phyloP scores from a whole-genome alignment of 2,888 invertebrate genomes.

The Sinopyrophorus schimmeli region DNA sequence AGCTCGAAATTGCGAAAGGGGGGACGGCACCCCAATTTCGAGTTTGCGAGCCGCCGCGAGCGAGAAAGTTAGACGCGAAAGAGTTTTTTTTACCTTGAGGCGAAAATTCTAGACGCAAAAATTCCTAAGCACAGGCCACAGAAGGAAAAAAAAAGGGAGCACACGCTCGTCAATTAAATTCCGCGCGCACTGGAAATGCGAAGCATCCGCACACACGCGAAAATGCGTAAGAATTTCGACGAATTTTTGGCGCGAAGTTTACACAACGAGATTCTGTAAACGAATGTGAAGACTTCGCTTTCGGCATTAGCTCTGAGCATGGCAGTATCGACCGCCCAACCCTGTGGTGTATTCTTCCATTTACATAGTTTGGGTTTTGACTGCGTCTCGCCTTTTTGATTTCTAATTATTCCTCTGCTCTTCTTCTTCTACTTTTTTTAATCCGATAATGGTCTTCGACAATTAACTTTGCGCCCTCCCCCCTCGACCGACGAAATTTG shows the following conservation, averaged over 20 bases:
- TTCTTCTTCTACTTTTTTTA: no score
- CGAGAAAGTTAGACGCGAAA: no score
- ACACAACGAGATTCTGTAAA: conserved; percentile 19
- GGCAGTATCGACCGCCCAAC: conserved; percentile 46
- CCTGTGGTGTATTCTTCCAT: conserved; percentile 44
- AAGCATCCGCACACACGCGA: conserved; percentile 25
- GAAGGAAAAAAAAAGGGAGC: no score
- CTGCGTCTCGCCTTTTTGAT: conserved; percentile 28
- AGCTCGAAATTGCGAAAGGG: no score
- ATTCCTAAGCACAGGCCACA: conserved; percentile 16
- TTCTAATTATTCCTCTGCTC: conserved; percentile 13
- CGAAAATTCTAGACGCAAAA: no score
- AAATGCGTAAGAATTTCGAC: conserved; percentile 21
- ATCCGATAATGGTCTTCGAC: no score
- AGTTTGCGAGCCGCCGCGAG: no score
- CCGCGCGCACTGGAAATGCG: conserved; percentile 20
- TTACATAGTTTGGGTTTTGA: conserved; percentile 41
- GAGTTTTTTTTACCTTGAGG: no score
- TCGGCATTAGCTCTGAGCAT: conserved; percentile 46
- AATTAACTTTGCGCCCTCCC: no score
- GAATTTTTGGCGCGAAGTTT: conserved; percentile 22
- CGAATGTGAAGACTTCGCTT: conserved; percentile 39
- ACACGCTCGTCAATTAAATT: conserved; percentile 21
- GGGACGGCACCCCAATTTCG: no score
- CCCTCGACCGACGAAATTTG: no score